Evolutionary conservation across 2,888 invertebrate genomes (phyloP).

Genomic region (Podabrus alpinus): DNA sequence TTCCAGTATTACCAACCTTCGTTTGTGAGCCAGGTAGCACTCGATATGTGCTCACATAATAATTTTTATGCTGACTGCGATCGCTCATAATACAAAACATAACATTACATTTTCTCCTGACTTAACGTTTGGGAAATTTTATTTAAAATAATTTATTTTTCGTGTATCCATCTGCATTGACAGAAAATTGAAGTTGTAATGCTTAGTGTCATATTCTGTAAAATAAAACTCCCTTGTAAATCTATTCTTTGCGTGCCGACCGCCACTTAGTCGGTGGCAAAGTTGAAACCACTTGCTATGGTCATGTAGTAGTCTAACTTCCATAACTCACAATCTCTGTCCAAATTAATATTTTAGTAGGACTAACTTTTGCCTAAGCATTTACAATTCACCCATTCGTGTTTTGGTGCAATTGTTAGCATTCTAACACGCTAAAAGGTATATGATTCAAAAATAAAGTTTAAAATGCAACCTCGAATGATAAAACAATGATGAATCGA

Average conservation of each 20-base stretch:
- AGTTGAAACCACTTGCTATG: slow-evolving; percentile 45
- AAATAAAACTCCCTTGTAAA: slow-evolving; percentile 15
- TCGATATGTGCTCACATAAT: too few species aligned
- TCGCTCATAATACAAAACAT: too few species aligned
- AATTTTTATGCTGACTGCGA: too few species aligned
- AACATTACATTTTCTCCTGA: too few species aligned
- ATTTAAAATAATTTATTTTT: background rate
- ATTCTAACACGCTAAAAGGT: slow-evolving; percentile 22
- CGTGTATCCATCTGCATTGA: background rate
- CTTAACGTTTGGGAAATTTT: too few species aligned
- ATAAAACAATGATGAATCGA: background rate
- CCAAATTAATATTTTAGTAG: slow-evolving; percentile 48
- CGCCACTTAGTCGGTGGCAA: slow-evolving; percentile 36
- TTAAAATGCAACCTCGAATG: slow-evolving; percentile 5
- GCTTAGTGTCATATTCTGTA: background rate
- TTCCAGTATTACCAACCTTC: background rate
- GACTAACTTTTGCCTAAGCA: slow-evolving; percentile 25
- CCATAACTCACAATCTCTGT: slow-evolving; percentile 54
- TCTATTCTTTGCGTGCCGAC: slow-evolving; percentile 34
- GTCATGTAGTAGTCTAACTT: slow-evolving; percentile 46
- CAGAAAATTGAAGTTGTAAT: background rate
- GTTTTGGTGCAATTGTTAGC: slow-evolving; percentile 21
- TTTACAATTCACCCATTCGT: slow-evolving; percentile 23
- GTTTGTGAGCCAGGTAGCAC: too few species aligned
- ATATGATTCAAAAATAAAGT: slow-evolving; percentile 23